Base-by-base conservation (phyloP, 2,113 vertebrate species). In the Macroglossus sobrinus region DNA sequence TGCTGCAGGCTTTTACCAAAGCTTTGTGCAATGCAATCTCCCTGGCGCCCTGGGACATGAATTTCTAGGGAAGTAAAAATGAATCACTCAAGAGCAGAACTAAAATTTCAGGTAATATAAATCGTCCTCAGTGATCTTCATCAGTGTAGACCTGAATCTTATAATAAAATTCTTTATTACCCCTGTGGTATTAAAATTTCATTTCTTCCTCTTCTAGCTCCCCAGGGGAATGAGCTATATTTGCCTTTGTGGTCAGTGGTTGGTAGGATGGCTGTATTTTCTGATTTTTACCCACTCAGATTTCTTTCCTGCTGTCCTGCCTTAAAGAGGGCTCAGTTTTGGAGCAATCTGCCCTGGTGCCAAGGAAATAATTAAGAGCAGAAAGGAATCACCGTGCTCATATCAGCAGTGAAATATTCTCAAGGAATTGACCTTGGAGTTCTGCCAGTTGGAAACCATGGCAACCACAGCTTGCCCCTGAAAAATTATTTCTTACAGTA, bases 381-480 rank as follows among this genome's bases (percentile, higher is more conserved):
- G 22, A 53, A 40, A 85, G 50, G 40, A 79, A 86, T 53, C 8
- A 2, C 45, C 72, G 80, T 40, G 53, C 87, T 97, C 80, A 10
- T 75, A 95, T 89, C 91, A 93, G 72, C 40, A 71, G 59, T 89
- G 90, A 95, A 92, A 82, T 94, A 88, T 94, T 96, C 92, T 84
- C 85, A 92, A 82, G 85, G 47, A 75, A 96, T 80, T 96, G 95
- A 97, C 95, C 96, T 97, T 93, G 94, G 82, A 79, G 78, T 95
- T 91, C 95, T 24, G 82, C 50, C 81, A 43, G 74, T 55, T 95
- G 66, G 97, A 97, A 97, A 96, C 97, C 91, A 97, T 94, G 69
- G 96, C 91, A 97, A 97, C 94, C 93, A 66, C 74, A 66, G 79
- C 78, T 87, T 75, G 94, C 74, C 92, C 81, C 95, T 76, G 59